Evolutionary conservation across 2,113 vertebrate species (phyloP).

Genomic region (Phrynosoma platyrhinos): DNA sequence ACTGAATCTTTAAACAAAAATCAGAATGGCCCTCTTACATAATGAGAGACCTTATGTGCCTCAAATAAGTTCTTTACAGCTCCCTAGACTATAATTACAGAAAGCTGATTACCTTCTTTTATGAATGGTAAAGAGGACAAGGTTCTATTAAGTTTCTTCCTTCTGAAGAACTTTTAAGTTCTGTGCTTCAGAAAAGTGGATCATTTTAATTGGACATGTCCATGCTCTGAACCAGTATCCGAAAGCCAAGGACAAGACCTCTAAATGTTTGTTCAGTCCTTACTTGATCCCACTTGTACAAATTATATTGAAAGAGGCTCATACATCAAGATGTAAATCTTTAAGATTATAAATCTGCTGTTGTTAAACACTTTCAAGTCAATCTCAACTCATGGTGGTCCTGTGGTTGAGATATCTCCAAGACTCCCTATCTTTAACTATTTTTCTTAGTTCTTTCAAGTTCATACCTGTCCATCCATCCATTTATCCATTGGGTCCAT

Average conservation of each 20-base stretch:
- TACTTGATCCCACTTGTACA: not conserved
- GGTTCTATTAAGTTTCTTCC: slow-evolving; percentile 47
- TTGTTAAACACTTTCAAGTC: no score
- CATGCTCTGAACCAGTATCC: slow-evolving; percentile 18
- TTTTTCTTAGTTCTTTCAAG: no score
- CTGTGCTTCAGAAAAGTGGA: slow-evolving; percentile 64
- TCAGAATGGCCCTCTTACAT: slow-evolving; percentile 42
- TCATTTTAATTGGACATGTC: slow-evolving; percentile 33
- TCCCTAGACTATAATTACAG: slow-evolving; percentile 56
- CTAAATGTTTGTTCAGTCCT: not conserved
- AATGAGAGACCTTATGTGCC: slow-evolving; percentile 31
- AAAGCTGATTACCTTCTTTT: slow-evolving; percentile 64
- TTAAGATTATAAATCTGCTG: no score
- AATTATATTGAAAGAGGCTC: no score
- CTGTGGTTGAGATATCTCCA: no score
- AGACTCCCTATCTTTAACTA: no score
- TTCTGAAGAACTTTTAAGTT: slow-evolving; percentile 50
- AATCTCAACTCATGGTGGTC: no score
- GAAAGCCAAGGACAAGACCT: slow-evolving; percentile 12
- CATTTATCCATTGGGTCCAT: no score
- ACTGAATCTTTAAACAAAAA: slow-evolving; percentile 55
- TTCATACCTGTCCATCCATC: no score
- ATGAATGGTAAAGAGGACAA: slow-evolving; percentile 67
- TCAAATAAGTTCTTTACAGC: slow-evolving; percentile 51
- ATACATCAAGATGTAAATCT: no score